Evolutionary conservation across 2,888 invertebrate genomes (phyloP), one percentile per base, ranked within the genome.

Genomic region (Tachina fera): DNA sequence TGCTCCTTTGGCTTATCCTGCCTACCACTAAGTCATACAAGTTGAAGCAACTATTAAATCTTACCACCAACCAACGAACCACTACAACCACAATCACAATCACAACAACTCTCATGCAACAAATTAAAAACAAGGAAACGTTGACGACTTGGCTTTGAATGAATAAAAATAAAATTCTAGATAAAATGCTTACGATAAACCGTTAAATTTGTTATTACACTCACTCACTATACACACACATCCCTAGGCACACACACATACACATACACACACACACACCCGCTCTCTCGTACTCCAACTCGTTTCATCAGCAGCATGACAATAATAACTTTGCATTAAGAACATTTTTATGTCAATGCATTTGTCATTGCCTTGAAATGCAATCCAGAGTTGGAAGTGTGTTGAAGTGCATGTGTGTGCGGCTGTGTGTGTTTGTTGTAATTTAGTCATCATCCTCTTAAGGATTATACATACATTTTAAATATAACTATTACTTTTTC

Each of bases 1-100:
- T 83, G 90, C 90, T 87, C 51, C 89, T 19, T 89, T 88, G 16
- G 90, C 87, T 60, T 89, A 89, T 47, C 45, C 88, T 81, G 87
- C 87, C 39, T 87, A 87, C 79, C 86, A 86, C 72, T 77, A 83
- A 85, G 86, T 61, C 77, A 78, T 70, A 68, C 47, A 67, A 39
- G 19, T 53, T 61, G 41, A 75, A 39, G 3, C 74, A 81, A 75
- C 61, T 81, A 53, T 39, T 31, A 45, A 53, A 19, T 53, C 31
- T 45, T 47, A 87, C 86, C 87, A 87, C 53, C 43, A 79, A 71
- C 70, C 60, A 45, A 60, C 45, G 19, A 61, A 53, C 43, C 43
- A 47, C 72, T 71, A 49, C 51, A 71, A 61, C 61, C 61, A 60
- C 70, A 63, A 70, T 63, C 61, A 60, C 70, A 63, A 70, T 63